Conservation (phyloP, 2,113 vertebrate genomes). For the Parus major region DNA sequence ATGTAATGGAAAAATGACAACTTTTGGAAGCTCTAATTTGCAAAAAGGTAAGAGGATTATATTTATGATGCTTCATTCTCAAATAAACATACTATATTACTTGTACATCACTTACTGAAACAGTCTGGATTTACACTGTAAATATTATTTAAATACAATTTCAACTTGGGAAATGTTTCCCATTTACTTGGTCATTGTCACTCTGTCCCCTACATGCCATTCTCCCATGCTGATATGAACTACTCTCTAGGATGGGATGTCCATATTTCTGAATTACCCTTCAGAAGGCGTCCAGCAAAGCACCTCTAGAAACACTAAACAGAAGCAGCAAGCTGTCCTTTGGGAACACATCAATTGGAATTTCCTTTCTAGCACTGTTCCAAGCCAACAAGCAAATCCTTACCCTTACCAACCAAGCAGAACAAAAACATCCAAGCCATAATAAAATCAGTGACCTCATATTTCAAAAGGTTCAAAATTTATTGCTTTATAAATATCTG, state of each 20-base stretch:
- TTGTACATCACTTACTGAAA: neutral
- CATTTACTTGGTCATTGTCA: neutral
- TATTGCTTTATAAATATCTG: neutral
- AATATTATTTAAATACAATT: neutral
- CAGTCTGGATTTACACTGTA: neutral
- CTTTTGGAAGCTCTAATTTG: neutral
- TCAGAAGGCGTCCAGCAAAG: neutral
- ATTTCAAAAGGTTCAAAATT: neutral
- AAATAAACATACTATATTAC: neutral
- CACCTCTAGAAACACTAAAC: neutral
- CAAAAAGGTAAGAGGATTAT: neutral
- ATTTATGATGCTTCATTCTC: neutral
- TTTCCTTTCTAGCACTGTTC: neutral
- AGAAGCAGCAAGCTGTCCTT: neutral
- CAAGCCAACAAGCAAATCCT: neutral
- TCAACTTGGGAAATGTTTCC: neutral
- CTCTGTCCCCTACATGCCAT: neutral
- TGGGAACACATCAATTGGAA: accelerated
- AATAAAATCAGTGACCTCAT: neutral
- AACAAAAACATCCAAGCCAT: neutral
- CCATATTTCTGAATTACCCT: neutral
- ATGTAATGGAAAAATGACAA: neutral
- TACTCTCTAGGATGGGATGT: neutral
- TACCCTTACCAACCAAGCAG: neutral
- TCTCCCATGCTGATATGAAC: neutral